Evolutionary conservation across 2,113 vertebrate genomes (phyloP).

Genomic region (Procavia capensis): DNA sequence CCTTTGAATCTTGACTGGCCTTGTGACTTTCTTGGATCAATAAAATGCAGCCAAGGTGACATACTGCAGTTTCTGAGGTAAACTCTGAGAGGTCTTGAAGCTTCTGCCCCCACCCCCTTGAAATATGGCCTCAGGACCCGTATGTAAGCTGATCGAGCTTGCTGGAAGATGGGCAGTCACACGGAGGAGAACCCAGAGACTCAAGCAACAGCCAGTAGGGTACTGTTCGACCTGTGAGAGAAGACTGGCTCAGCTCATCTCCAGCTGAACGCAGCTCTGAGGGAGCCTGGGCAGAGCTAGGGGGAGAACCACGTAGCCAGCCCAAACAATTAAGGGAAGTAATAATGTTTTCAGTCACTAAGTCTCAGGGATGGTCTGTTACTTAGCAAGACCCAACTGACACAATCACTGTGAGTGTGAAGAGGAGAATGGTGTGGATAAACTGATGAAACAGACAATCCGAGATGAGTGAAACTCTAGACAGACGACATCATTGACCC

Average conservation of each 20-base stretch:
- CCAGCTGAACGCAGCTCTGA: not conserved
- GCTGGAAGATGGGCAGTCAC: not conserved
- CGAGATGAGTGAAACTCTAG: not conserved
- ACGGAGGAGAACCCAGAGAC: not conserved
- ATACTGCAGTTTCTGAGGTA: not conserved
- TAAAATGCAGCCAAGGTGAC: not conserved
- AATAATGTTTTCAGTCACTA: not conserved
- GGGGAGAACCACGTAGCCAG: not conserved
- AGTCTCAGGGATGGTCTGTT: not conserved
- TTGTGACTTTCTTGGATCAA: not conserved
- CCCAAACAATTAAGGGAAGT: not conserved
- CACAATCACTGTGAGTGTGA: not conserved
- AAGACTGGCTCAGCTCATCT: too few relatives aligned
- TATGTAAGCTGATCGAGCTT: not conserved
- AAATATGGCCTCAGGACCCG: too few relatives aligned
- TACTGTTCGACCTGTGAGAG: too few relatives aligned
- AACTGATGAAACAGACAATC: too few relatives aligned
- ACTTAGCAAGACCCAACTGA: not conserved
- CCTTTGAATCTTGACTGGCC: not conserved
- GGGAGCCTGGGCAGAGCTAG: not conserved
- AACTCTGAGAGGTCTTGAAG: not conserved
- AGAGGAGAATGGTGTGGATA: not conserved
- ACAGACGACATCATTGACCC: fast-evolving
- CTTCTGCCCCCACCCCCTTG: not conserved
- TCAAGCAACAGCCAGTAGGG: not conserved